Conservation (phyloP, 2,797 vertebrate species). For the Anguilla pacifica region DNA sequence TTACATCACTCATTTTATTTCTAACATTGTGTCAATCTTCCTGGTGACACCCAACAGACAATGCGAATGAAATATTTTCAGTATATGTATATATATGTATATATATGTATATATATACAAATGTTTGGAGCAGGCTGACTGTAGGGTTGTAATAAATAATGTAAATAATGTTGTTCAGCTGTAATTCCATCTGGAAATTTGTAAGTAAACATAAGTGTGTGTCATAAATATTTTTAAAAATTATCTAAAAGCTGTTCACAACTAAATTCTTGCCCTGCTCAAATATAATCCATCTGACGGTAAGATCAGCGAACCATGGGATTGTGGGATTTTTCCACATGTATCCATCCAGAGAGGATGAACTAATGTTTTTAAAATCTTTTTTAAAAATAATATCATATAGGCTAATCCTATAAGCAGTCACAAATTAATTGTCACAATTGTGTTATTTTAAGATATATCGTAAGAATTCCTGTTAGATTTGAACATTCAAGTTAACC, state of each 20-base stretch:
- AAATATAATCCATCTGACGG: neutral
- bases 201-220: neutral
- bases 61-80: neutral
- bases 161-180: neutral
- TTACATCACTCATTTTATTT: neutral
- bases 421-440: neutral
- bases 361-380: too few species aligned
- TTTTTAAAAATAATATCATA: neutral
- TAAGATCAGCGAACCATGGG: neutral
- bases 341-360: neutral
- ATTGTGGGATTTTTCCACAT: neutral
- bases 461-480: neutral
- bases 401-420: neutral
- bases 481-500: neutral
- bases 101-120: neutral
- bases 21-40: neutral
- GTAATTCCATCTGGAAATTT: neutral
- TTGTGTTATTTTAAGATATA: neutral
- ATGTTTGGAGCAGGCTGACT: neutral
- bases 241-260: neutral
- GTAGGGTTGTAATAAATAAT: neutral
- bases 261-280: neutral
- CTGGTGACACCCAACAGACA: neutral
- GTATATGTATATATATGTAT: too few species aligned
- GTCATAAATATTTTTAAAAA: neutral